Evolutionary conservation across 2,113 vertebrate genomes (phyloP).

Genomic region (Pan paniscus): DNA sequence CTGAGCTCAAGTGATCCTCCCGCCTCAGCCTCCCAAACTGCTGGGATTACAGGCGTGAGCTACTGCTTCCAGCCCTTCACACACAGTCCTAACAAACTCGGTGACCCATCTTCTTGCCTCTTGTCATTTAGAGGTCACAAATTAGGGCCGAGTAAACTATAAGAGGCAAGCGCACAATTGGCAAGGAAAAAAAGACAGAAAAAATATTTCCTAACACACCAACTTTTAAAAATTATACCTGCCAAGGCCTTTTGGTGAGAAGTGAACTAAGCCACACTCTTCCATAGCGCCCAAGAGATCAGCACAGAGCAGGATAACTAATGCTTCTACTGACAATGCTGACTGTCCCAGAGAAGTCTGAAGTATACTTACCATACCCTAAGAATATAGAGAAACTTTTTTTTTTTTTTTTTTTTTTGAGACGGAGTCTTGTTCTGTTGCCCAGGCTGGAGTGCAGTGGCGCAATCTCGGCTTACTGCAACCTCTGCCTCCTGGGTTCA

Average conservation of each 20-base stretch:
- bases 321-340: rapidly evolving
- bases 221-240: background rate
- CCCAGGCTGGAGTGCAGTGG: no score
- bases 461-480: no score
- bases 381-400: background rate
- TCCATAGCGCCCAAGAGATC: rapidly evolving
- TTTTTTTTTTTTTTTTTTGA: background rate
- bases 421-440: no score
- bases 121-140: background rate
- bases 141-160: background rate
- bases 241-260: background rate
- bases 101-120: rapidly evolving
- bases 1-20: no score
- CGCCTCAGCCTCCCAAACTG: no score
- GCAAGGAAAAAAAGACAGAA: background rate
- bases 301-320: rapidly evolving
- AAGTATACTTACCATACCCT: rapidly evolving
- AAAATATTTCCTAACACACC: background rate
- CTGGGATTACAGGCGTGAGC: no score
- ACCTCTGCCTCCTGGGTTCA: no score
- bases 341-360: rapidly evolving
- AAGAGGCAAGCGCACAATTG: rapidly evolving
- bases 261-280: rapidly evolving
- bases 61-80: no score
- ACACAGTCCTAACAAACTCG: background rate